phyloP scores from a whole-genome alignment of 2,888 invertebrate genomes.

The Copidosoma aretas region DNA sequence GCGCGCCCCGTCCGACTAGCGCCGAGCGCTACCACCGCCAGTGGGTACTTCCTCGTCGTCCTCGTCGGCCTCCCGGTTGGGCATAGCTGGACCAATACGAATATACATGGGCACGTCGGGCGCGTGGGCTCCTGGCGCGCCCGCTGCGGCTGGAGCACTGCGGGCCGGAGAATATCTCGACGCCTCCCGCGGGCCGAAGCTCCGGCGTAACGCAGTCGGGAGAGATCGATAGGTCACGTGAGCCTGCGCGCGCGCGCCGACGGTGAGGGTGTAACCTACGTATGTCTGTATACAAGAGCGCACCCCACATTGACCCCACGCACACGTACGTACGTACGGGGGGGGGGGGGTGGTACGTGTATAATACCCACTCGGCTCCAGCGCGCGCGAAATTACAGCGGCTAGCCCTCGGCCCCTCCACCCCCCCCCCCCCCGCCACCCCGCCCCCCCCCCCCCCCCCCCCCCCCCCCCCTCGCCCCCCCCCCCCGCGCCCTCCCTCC shows the following conservation, averaged over 20 bases:
- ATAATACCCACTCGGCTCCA: background rate
- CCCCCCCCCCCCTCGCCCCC: background rate
- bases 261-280: too few species aligned
- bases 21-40: conserved; percentile 20
- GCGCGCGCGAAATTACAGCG: background rate
- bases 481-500: background rate
- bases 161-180: background rate
- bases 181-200: background rate
- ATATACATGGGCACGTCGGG: background rate
- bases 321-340: too few species aligned
- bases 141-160: conserved; percentile 33
- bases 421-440: background rate
- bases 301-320: too few species aligned
- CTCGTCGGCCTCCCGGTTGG: background rate
- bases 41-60: conserved; percentile 10
- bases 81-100: background rate
- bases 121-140: background rate
- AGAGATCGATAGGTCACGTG: conserved; percentile 19
- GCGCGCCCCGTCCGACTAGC: conserved; percentile 34
- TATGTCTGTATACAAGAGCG: too few species aligned
- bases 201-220: too few species aligned
- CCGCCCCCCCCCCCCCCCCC: background rate
- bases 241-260: conserved; percentile 4
- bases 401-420: background rate
- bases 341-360: background rate